These are phyloP conservation scores for Himalopsyche tibetana DNA, from an alignment of 2,888 invertebrate species.

Conservation along the genomic window DNA sequence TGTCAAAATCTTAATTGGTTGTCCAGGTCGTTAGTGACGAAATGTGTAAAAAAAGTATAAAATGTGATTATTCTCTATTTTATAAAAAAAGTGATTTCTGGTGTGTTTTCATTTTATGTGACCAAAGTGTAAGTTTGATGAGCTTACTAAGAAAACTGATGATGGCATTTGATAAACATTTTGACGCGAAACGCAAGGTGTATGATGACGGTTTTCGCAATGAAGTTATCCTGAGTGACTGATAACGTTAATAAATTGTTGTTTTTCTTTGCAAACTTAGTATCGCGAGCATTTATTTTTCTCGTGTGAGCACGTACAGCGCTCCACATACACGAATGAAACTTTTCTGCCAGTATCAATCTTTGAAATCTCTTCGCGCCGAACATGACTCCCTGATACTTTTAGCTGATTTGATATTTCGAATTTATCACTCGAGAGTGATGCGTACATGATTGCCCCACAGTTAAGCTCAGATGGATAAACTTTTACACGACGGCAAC, in stretches of 20 bases:
- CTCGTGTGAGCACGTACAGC: slow-evolving; percentile 33
- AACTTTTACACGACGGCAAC: background rate
- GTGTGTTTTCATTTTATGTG: no score
- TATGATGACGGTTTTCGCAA: background rate
- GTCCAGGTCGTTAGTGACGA: no score
- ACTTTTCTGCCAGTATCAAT: slow-evolving; percentile 22
- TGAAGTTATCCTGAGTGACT: background rate
- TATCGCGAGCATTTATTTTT: slow-evolving; percentile 54
- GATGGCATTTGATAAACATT: no score
- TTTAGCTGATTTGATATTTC: slow-evolving; percentile 34
- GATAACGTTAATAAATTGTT: slow-evolving; percentile 48
- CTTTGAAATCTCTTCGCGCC: background rate
- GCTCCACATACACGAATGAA: background rate
- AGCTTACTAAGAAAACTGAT: no score
- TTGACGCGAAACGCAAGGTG: no score
- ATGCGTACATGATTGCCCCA: slow-evolving; percentile 1
- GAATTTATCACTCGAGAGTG: slow-evolving; percentile 9
- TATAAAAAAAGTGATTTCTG: no score
- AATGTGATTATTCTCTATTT: no score
- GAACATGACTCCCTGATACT: slow-evolving; percentile 12
- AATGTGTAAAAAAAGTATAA: no score
- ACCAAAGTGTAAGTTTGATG: no score
- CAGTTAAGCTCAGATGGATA: slow-evolving; percentile 9
- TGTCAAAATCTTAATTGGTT: no score
- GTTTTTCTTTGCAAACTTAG: background rate